Evolutionary conservation across 2,888 invertebrate genomes (phyloP).

Genomic region (Serrognathus titanus): DNA sequence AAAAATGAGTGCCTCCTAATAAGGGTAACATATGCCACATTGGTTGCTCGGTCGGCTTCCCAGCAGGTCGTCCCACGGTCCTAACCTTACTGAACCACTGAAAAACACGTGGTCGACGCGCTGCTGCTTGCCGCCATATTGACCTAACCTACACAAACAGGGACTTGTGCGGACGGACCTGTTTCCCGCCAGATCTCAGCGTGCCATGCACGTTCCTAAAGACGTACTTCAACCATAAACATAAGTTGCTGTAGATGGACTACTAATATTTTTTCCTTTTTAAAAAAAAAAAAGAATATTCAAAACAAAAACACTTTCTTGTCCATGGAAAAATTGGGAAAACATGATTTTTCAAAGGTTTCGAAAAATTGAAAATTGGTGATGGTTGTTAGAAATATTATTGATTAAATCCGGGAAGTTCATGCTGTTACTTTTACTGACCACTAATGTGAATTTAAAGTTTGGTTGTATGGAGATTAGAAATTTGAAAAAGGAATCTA

Average conservation of each 20-base stretch:
- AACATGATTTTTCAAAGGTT: no score
- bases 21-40: conserved; percentile 6
- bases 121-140: conserved; percentile 9
- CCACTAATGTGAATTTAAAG: no score
- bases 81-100: conserved; percentile 30
- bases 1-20: conserved; percentile 1
- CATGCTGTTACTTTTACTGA: no score
- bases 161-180: conserved; percentile 11
- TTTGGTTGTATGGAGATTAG: no score
- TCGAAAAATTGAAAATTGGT: no score
- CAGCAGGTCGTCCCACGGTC: conserved; percentile 28
- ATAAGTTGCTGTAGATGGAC: not conserved
- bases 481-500: no score
- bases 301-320: no score
- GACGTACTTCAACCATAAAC: conserved; percentile 1
- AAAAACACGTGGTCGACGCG: conserved; percentile 28
- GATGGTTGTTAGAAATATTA: no score
- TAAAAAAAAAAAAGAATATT: no score
- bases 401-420: no score
- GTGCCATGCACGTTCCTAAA: conserved; percentile 15
- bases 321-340: no score
- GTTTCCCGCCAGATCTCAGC: conserved; percentile 9
- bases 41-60: not conserved
- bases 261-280: no score
- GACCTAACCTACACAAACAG: conserved; percentile 16